phyloP scores from a whole-genome alignment of 2,797 vertebrate species.

The Gadopsis bispinosus region DNA sequence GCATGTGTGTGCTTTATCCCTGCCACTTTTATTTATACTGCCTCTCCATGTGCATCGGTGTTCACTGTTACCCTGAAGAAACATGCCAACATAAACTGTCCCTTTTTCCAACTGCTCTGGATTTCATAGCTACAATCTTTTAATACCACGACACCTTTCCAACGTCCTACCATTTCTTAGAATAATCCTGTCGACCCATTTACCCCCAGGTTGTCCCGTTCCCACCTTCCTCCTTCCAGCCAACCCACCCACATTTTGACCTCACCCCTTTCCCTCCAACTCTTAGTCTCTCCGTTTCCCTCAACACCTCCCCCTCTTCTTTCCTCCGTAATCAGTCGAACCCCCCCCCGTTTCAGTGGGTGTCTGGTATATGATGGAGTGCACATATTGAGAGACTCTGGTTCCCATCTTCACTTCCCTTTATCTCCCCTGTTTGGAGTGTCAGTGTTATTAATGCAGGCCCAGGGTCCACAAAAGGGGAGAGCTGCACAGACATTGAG shows the following conservation, averaged over 20 bases:
- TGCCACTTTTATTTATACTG: background rate
- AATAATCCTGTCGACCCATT: slow-evolving; percentile 37
- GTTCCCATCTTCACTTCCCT: slow-evolving; percentile 82
- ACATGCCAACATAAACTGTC: slow-evolving; percentile 3
- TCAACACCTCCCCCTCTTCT: slow-evolving; percentile 21
- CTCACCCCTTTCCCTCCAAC: slow-evolving; percentile 13
- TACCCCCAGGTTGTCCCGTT: slow-evolving; percentile 11
- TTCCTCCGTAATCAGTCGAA: slow-evolving; percentile 6
- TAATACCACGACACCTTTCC: background rate
- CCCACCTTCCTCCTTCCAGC: slow-evolving; percentile 18
- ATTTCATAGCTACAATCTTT: background rate
- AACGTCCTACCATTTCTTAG: slow-evolving; percentile 29
- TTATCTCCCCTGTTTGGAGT: slow-evolving; percentile 76
- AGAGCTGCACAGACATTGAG: slow-evolving; percentile 29
- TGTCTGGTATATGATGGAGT: slow-evolving; percentile 79
- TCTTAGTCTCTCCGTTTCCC: slow-evolving; percentile 25
- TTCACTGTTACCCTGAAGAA: slow-evolving; percentile 26
- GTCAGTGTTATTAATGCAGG: slow-evolving; percentile 82
- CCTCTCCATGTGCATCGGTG: background rate
- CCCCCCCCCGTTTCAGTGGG: slow-evolving; percentile 50
- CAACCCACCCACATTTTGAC: slow-evolving; percentile 36
- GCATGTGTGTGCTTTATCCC: background rate
- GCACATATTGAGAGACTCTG: slow-evolving; percentile 78
- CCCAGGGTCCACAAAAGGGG: slow-evolving; percentile 56
- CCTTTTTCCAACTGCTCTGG: slow-evolving; percentile 27